Evolutionary conservation across 2,113 vertebrate species (phyloP), one percentile per base, ranked within the genome.

Genomic region (Phaetusa simplex): DNA sequence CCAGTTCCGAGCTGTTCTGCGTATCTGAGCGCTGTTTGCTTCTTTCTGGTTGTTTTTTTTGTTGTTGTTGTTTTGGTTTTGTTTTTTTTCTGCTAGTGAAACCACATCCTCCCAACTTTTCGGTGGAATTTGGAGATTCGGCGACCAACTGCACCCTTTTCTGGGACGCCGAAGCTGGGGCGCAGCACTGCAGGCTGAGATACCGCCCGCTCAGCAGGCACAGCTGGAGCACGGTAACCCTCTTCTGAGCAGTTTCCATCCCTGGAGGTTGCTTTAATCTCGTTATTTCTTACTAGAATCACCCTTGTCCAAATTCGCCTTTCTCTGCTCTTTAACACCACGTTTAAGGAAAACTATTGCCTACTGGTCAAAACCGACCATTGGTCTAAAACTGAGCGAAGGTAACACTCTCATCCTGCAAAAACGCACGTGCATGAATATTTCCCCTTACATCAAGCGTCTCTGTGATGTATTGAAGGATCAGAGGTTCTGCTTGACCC

Each of bases 221-320:
- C 9, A 3, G 34, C 73, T 98, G 98, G 98, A 97, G 64, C 45
- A 84, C 0, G 98, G 98, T 98, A 97, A 98, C 62, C 23, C 38
- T 32, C 2, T 1, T 4, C 4, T 10, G 55, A 18, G 52, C 13
- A 27, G 23, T 20, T 6, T 1, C 0, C 8, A 11, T 12, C 7
- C 50, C 27, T 30, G 47, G 42, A 6, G 26, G 38, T 23, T 64
- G 13, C 29, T 84, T 91, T 50, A 20, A 12, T 22, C 13, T 14
- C 5, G 2, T 30, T 45, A 20, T 36, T 74, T 66, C 32, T 69
- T 42, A 23, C 43, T 15, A 12, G 36, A 62, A 50, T n/a, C 24
- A 5, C 47, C 47, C 14, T 66, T 21, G 17, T 21, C 52, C 74
- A 26, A 18, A 32, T 49, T 85, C 32, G 19, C 29, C 22, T 42